Evolutionary conservation across 2,888 invertebrate species (phyloP).

Genomic region (Pasiphila rectangulata): DNA sequence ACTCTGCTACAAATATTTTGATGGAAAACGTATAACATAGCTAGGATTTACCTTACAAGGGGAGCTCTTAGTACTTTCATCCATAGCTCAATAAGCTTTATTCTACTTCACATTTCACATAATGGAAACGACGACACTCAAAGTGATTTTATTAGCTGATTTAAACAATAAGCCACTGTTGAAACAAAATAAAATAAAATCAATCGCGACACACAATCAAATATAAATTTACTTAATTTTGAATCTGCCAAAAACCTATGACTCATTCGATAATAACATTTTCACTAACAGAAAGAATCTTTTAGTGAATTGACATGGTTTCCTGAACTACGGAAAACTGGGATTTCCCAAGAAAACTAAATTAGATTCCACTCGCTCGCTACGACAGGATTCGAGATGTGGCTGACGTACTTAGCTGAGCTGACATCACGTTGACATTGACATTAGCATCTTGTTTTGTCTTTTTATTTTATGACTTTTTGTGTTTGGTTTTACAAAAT

Average conservation of each 20-base stretch:
- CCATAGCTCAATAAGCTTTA: conserved; percentile 68
- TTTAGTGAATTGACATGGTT: conserved; percentile 6
- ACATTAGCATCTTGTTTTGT: too few species aligned
- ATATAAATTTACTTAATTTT: conserved; percentile 63
- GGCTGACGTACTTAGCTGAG: conserved; percentile 33
- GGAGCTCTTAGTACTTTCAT: conserved; percentile 72
- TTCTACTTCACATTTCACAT: conserved; percentile 71
- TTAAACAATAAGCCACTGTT: conserved; percentile 75
- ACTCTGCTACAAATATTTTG: conserved; percentile 37
- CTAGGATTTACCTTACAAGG: conserved; percentile 77
- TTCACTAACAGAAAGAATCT: conserved; percentile 3
- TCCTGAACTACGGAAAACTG: conserved; percentile 20
- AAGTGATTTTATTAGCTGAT: conserved; percentile 71
- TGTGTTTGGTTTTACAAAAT: too few species aligned
- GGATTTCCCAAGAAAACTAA: conserved; percentile 45
- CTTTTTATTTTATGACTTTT: too few species aligned
- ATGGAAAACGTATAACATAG: conserved; percentile 48
- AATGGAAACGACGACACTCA: conserved; percentile 63
- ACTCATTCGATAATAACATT: conserved; percentile 30
- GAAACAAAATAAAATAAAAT: conserved; percentile 73
- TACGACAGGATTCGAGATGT: conserved; percentile 31
- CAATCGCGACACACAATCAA: conserved; percentile 68
- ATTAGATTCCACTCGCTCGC: conserved; percentile 19
- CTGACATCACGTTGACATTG: neutral
- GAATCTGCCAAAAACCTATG: conserved; percentile 42